Evolutionary conservation across 2,888 invertebrate genomes (phyloP), one percentile per base, ranked within the genome.

Genomic region (Ommatoiulus sabulosus): DNA sequence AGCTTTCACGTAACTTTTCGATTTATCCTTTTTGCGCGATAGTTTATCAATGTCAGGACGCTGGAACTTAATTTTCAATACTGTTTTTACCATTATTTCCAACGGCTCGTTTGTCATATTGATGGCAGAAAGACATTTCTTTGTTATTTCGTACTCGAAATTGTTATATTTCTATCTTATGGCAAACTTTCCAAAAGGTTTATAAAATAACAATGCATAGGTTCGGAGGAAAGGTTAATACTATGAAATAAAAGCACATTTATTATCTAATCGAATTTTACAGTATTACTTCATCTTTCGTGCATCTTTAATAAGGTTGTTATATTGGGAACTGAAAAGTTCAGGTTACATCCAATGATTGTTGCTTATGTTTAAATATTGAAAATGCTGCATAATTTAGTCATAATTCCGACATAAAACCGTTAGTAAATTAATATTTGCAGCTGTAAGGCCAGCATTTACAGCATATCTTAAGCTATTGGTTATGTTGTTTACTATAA

Each of bases 11-110:
- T 24, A 35, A 20, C 80, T 24, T 24, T 80, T 80, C 80, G 80
- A 35, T 80, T 80, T 52, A 10, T 80, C 35, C 3, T 5, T 12
- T 35, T 24, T 80, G 80, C 35, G 7, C 8, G 35, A 24, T 35
- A 80, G 80, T 80, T 80, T 80, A 80, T 80, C 80, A 80, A 80
- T 35, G 80, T 80, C 80, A 80, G 35, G 20, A 80, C 80, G 7
- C 80, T 35, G 80, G 35, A 80, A 80, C 80, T 80, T 80, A 35
- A 80, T 80, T 80, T 80, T 80, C 80, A 80, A 80, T 80, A 80
- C 80, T 35, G 80, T 80, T 80, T 80, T 80, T 80, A 35, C 80
- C 80, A 80, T 80, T 80, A 80, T 80, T 80, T 80, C 80, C 35
- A 80, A 80, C 35, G 10, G 80, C 10, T 80, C 80, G 24, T 80